Evolutionary conservation across 2,888 invertebrate species (phyloP).

Genomic region (Frankliniella fusca): DNA sequence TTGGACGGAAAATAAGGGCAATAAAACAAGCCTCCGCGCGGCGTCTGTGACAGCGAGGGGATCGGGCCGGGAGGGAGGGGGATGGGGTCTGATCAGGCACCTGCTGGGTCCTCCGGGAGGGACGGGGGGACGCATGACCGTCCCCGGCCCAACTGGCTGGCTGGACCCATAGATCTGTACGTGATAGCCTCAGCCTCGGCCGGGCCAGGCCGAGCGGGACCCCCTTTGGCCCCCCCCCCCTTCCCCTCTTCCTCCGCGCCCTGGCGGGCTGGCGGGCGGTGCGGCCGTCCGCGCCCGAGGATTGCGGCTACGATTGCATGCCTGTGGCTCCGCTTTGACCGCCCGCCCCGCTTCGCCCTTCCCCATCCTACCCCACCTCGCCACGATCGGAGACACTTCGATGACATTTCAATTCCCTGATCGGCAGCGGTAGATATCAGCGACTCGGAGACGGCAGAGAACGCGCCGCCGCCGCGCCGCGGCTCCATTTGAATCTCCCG

Average conservation of each 20-base stretch:
- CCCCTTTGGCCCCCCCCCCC: background rate
- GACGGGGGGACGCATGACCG: background rate
- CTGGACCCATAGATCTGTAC: slow-evolving; percentile 11
- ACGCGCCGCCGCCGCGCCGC: background rate
- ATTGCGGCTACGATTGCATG: background rate
- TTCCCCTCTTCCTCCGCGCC: background rate
- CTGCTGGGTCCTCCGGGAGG: slow-evolving; percentile 1
- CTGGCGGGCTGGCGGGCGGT: background rate
- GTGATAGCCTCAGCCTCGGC: background rate
- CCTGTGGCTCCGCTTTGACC: background rate
- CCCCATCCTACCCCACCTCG: no score
- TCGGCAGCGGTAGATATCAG: background rate
- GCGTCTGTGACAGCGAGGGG: background rate
- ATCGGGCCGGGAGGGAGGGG: background rate
- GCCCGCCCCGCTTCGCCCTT: background rate
- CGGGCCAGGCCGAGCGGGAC: background rate
- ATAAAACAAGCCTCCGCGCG: slow-evolving; percentile 1
- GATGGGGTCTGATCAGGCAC: background rate
- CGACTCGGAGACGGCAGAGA: background rate
- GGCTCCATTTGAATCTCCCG: slow-evolving; percentile 9
- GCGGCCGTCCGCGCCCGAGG: background rate
- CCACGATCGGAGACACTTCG: background rate
- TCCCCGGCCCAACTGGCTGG: background rate
- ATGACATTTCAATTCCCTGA: slow-evolving; percentile 17
- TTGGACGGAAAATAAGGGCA: slow-evolving; percentile 1